Evolutionary conservation across 2,888 invertebrate genomes (phyloP).

Genomic region (Spialia ferax): DNA sequence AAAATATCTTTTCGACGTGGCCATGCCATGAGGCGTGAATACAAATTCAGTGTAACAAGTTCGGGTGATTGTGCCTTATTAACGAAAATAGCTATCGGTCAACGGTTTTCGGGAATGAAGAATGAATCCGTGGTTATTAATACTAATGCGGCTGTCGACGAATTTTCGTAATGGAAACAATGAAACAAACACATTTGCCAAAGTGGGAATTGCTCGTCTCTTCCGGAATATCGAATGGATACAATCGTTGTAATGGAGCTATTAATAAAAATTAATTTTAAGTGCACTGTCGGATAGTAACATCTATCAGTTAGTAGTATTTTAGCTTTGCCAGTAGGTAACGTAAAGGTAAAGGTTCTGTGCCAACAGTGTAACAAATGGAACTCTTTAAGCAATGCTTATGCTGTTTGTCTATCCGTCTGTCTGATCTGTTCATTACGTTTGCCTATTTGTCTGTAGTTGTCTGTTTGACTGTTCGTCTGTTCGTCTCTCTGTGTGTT

Average conservation of each 20-base stretch:
- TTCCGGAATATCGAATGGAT: neutral
- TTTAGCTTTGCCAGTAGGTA: too few relatives aligned
- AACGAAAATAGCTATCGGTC: constrained; percentile 6
- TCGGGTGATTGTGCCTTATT: constrained; percentile 4
- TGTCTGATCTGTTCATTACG: too few relatives aligned
- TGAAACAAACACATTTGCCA: constrained; percentile 8
- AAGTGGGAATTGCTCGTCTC: neutral
- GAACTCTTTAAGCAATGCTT: too few relatives aligned
- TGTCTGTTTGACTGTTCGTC: too few relatives aligned
- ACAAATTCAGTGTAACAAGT: neutral
- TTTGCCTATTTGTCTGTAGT: too few relatives aligned
- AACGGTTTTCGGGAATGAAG: constrained; percentile 1
- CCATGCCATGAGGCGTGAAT: neutral
- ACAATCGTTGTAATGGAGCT: neutral
- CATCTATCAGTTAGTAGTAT: too few relatives aligned
- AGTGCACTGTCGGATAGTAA: neutral
- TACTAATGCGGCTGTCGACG: neutral
- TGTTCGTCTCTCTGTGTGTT: too few relatives aligned
- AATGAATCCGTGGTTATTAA: neutral
- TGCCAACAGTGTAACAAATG: too few relatives aligned
- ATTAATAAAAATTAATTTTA: neutral
- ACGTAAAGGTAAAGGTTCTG: too few relatives aligned
- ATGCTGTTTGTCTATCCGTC: too few relatives aligned
- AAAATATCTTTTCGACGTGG: too few relatives aligned
- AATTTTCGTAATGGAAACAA: neutral